A percentile compares a stretch with the other conserved stretches of the same genome.
Conservation (phyloP, 2,797 vertebrate species). For the Sphenopsis melanotis region DNA sequence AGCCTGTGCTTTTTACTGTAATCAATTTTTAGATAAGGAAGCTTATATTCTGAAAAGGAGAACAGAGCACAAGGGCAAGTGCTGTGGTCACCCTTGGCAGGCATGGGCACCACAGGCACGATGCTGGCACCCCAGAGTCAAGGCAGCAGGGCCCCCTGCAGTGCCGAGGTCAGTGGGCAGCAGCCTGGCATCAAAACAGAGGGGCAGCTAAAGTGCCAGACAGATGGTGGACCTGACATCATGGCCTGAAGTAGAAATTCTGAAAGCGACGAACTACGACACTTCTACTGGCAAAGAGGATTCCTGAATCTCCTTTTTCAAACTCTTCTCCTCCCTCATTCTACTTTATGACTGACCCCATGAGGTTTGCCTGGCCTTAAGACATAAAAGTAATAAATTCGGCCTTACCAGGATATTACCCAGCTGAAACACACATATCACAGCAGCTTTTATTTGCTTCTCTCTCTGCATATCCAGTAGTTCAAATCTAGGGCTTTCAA, state of each 20-base stretch:
- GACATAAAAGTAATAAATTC: background rate
- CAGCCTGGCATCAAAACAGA: background rate
- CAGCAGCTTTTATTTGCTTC: background rate
- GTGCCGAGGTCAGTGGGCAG: fast-evolving
- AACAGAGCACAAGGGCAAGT: background rate
- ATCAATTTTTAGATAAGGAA: background rate
- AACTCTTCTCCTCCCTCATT: background rate
- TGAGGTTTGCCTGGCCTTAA: background rate
- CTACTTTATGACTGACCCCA: background rate
- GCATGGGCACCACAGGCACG: background rate
- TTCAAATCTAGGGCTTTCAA: background rate
- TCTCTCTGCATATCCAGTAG: background rate
- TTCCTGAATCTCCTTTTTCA: background rate
- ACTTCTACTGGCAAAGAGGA: background rate
- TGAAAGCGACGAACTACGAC: background rate
- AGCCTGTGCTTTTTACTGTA: background rate
- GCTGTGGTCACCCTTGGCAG: background rate
- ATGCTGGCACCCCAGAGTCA: background rate
- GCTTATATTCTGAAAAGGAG: background rate
- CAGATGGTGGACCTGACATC: background rate
- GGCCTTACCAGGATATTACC: background rate
- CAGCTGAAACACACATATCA: background rate
- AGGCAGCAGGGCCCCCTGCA: background rate
- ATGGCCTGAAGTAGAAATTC: background rate
- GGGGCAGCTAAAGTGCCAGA: background rate